Evolutionary conservation across 2,797 vertebrate genomes (phyloP).

Genomic region (Scarus forsteni): DNA sequence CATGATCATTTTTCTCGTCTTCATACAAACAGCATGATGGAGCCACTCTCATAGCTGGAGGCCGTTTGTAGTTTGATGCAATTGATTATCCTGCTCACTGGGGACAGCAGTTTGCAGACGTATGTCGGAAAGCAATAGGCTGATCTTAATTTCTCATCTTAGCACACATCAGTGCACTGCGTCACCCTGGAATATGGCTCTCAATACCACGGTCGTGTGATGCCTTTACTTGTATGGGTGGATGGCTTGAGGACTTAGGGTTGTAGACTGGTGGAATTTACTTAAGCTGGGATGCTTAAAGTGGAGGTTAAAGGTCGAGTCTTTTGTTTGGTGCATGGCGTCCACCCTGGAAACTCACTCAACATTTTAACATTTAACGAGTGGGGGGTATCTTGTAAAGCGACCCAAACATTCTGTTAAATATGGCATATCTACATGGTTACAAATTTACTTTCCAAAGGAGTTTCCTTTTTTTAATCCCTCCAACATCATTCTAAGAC

Average conservation of each 20-base stretch:
- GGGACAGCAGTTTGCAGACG: slow-evolving; percentile 46
- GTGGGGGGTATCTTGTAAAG: not conserved
- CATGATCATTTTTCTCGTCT: slow-evolving; percentile 61
- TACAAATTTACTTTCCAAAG: not conserved
- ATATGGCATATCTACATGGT: not conserved
- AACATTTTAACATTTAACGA: slow-evolving; percentile 6
- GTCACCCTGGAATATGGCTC: slow-evolving; percentile 30
- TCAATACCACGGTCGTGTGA: slow-evolving; percentile 35
- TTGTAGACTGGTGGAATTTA: slow-evolving; percentile 70
- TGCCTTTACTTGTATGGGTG: slow-evolving; percentile 23
- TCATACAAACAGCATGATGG: slow-evolving; percentile 53
- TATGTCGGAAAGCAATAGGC: slow-evolving; percentile 56
- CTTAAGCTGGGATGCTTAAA: slow-evolving; percentile 55
- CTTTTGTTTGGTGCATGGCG: slow-evolving; percentile 60
- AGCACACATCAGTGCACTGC: slow-evolving; percentile 47
- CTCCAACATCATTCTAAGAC: not conserved
- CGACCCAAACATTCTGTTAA: not conserved
- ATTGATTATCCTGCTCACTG: slow-evolving; percentile 67
- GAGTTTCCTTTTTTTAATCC: not conserved
- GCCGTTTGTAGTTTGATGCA: slow-evolving; percentile 66
- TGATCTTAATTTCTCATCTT: slow-evolving; percentile 70
- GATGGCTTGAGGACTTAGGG: not conserved
- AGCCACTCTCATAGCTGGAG: slow-evolving; percentile 65
- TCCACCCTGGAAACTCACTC: slow-evolving; percentile 20
- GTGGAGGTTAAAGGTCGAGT: slow-evolving; percentile 70